Base-by-base conservation (phyloP, 2,113 vertebrate species). In the Kryptolebias marmoratus region DNA sequence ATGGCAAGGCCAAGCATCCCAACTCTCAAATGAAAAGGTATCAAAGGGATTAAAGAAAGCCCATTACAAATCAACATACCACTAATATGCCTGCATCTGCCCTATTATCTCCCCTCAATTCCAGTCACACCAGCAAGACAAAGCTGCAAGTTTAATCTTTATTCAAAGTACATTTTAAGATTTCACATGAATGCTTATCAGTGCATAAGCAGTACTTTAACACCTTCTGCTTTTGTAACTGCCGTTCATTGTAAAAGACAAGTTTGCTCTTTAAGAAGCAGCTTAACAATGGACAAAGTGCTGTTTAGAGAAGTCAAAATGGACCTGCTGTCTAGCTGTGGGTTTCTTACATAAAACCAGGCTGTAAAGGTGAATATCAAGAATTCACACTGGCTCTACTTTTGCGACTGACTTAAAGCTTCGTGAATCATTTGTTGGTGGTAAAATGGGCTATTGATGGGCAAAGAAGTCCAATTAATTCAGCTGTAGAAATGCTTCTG, bases 1-100 rank as follows among this genome's bases (percentile, higher is more conserved):
- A 91, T 86, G 84, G 90, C 89, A 92, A 90, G 89, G 89, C 88
- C 89, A 90, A 87, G 88, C 81, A 85, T 89, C 79, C 85, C 79
- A 82, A 80, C 67, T 83, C 79, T 83, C 48, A 77, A 80, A 85
- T 87, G 75, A 87, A 53, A 89, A 91, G 78, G 77, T 84, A 86
- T 88, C 79, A 89, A 82, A 83, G 67, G 81, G 82, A 89, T 82
- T 83, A 84, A 89, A 86, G 79, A 80, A 89, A 89, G 84, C 83
- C 32, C 81, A 87, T 89, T 88, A 85, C 64, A 90, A 88, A 87
- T 89, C 86, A 84, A 79, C 79, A 81, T 55, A 70, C 62, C 76
- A 73, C 76, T 90, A 88, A 90, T 87, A 85, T 30, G 78, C 42
- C 68, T 81, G 87, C 71, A 68, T 83, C 77, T 81, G 70, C 64